These are phyloP conservation scores for Chiloscyllium plagiosum DNA, from an alignment of 2,113 vertebrate species.

Conservation along the genomic window DNA sequence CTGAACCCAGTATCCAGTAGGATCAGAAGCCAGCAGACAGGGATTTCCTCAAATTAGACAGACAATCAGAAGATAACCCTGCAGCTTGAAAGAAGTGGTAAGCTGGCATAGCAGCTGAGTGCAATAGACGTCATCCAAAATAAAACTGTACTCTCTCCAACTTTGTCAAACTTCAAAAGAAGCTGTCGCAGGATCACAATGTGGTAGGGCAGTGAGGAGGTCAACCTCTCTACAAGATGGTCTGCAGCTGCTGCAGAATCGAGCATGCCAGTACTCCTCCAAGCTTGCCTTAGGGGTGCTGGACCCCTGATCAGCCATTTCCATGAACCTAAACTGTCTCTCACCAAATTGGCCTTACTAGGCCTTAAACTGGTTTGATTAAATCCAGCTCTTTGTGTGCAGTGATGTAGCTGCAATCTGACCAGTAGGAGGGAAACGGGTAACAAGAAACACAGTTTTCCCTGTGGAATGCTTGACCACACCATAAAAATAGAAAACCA, in stretches of 20 bases:
- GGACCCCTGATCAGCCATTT: background rate
- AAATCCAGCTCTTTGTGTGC: background rate
- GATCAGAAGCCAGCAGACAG: background rate
- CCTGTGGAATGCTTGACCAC: background rate
- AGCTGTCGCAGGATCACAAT: background rate
- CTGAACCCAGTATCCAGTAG: background rate
- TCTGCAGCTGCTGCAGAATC: background rate
- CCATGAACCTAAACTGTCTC: background rate
- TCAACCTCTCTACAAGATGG: background rate
- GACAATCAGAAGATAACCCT: background rate
- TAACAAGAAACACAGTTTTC: background rate
- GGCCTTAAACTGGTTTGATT: background rate
- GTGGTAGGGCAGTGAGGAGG: background rate
- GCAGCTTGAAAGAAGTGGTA: background rate
- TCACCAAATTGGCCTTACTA: background rate
- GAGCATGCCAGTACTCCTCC: background rate
- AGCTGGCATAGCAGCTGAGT: background rate
- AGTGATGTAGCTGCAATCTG: background rate
- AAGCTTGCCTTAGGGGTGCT: background rate
- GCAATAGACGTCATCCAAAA: background rate
- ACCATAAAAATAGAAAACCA: background rate
- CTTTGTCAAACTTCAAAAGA: background rate
- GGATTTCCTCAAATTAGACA: background rate
- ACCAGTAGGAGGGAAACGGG: background rate
- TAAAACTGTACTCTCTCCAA: background rate